phyloP scores from a whole-genome alignment of 2,113 vertebrate genomes.

The Mesoclemmys tuberculata region DNA sequence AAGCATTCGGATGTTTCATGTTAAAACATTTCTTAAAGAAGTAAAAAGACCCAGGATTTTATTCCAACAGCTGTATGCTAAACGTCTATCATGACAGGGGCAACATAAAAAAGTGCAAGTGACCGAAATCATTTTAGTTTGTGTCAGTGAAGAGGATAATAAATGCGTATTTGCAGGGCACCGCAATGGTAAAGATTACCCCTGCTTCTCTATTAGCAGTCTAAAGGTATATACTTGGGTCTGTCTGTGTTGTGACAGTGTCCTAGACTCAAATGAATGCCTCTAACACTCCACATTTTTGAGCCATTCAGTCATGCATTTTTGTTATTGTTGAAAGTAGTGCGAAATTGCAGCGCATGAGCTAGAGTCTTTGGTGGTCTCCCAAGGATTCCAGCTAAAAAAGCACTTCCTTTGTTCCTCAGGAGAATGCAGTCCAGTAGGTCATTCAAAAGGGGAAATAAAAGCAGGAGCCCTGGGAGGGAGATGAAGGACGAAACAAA shows the following conservation, averaged over 20 bases:
- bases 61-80: constrained; percentile 58
- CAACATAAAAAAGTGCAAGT: constrained; percentile 48
- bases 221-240: constrained; percentile 82
- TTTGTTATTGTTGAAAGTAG: constrained; percentile 89
- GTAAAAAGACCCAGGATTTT: constrained; percentile 39
- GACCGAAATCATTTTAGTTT: constrained; percentile 53
- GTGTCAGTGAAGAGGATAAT: constrained; percentile 56
- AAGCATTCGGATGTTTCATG: constrained; percentile 61
- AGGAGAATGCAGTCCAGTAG: constrained; percentile 89
- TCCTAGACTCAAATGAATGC: constrained; percentile 81
- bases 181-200: constrained; percentile 73
- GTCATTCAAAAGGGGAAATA: constrained; percentile 88
- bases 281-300: constrained; percentile 85
- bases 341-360: constrained; percentile 82
- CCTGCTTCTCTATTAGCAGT: constrained; percentile 54
- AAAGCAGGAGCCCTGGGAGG: constrained; percentile 82
- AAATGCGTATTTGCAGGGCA: constrained; percentile 64
- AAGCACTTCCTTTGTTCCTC: constrained; percentile 92
- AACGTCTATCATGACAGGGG: constrained; percentile 44
- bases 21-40: constrained; percentile 66
- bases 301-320: constrained; percentile 87
- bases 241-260: constrained; percentile 87
- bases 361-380: constrained; percentile 94
- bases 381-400: constrained; percentile 88
- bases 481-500: constrained; percentile 82